A percentile compares a stretch with the other conserved stretches of the same genome.
Evolutionary conservation across 2,113 vertebrate genomes (phyloP).

Genomic region (Pleuronectes platessa): DNA sequence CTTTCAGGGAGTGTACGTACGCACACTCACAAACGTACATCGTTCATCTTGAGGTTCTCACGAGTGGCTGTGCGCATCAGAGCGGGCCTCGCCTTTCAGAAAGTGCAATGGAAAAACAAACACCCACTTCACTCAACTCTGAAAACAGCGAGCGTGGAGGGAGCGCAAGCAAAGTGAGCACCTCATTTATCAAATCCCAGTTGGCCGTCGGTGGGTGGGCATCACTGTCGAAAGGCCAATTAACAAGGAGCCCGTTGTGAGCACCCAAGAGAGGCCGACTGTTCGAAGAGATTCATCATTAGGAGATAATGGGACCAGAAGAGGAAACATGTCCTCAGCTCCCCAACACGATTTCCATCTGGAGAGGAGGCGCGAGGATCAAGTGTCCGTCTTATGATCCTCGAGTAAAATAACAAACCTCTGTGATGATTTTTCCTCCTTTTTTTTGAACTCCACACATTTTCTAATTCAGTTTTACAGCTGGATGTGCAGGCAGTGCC

Average conservation of each 20-base stretch:
- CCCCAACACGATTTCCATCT: constrained; percentile 39
- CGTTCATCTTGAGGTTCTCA: constrained; percentile 32
- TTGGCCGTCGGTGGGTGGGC: constrained; percentile 74
- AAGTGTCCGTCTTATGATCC: constrained; percentile 4
- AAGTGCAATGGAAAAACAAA: constrained; percentile 71
- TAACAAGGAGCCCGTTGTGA: constrained; percentile 75
- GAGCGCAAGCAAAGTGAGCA: constrained; percentile 58
- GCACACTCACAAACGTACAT: neutral
- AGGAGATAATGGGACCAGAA: constrained; percentile 69
- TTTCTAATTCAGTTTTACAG: neutral
- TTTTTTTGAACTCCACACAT: constrained; percentile 2
- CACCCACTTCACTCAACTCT: constrained; percentile 72
- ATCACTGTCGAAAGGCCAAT: constrained; percentile 80
- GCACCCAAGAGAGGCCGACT: constrained; percentile 51
- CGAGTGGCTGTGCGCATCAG: constrained; percentile 59
- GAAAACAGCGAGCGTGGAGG: constrained; percentile 59
- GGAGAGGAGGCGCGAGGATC: neutral
- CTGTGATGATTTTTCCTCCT: neutral
- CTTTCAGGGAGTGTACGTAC: neutral
- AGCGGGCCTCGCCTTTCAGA: constrained; percentile 53
- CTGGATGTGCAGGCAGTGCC: neutral
- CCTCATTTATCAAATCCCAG: constrained; percentile 78
- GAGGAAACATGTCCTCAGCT: constrained; percentile 54
- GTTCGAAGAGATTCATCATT: constrained; percentile 73
- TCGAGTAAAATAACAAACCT: neutral